Conservation (phyloP, 2,113 vertebrate genomes). For the Myanophis thanlyinensis region DNA sequence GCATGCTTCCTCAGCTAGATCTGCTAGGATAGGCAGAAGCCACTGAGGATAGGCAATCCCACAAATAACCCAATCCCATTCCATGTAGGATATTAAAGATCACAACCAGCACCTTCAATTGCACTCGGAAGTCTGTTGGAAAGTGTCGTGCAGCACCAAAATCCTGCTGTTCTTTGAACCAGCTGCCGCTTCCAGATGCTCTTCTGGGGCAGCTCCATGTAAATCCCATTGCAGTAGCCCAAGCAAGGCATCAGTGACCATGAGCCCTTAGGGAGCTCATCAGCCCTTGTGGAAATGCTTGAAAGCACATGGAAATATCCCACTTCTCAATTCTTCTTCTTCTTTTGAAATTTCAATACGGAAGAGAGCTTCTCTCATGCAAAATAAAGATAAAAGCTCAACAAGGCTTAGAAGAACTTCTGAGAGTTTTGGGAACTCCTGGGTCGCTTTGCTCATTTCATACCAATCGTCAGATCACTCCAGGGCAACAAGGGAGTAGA, state of each 20-base stretch:
- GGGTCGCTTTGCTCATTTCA: background rate
- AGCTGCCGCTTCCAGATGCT: background rate
- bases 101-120: background rate
- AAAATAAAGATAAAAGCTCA: background rate
- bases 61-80: background rate
- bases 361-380: background rate
- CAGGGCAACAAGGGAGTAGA: background rate
- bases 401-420: background rate
- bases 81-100: background rate
- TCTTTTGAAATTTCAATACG: background rate
- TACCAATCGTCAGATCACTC: background rate
- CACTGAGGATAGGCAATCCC: background rate
- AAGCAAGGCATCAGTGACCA: background rate
- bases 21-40: background rate
- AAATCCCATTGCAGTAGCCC: background rate
- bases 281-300: background rate
- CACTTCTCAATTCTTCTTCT: background rate
- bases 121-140: background rate
- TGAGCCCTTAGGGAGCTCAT: background rate
- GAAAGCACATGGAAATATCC: background rate
- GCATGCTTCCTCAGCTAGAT: background rate
- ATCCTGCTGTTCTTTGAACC: background rate
- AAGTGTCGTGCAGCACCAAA: background rate
- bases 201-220: background rate
- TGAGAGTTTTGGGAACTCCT: background rate